phyloP scores from a whole-genome alignment of 2,113 vertebrate species.

The Phylloscopus whistleri region DNA sequence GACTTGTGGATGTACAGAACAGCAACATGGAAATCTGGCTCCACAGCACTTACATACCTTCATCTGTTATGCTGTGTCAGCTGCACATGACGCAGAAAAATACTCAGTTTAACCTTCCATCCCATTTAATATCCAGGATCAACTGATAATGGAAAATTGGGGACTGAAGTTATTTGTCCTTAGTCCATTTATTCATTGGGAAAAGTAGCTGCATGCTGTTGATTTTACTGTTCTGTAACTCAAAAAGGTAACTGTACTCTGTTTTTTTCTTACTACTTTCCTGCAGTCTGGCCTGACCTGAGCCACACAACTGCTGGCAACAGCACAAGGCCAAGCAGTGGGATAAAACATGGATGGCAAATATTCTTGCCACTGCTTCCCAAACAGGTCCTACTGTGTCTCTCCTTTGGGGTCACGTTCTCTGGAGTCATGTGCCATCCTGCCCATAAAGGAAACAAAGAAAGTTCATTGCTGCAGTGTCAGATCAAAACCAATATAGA shows the following conservation, averaged over 20 bases:
- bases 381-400: neutral
- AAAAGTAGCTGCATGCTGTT: neutral
- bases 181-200: neutral
- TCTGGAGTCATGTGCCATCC: neutral
- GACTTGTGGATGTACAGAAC: neutral
- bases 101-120: neutral
- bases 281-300: neutral
- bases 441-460: neutral
- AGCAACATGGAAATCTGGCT: neutral
- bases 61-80: neutral
- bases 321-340: accelerated
- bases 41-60: neutral
- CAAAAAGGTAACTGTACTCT: neutral
- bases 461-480: neutral
- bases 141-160: neutral
- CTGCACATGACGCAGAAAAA: accelerated
- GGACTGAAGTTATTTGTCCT: neutral
- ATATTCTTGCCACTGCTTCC: neutral
- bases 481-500: neutral
- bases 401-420: neutral
- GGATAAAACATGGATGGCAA: neutral
- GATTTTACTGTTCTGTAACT: neutral
- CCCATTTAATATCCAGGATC: neutral
- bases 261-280: neutral
- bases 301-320: neutral